phyloP scores from a whole-genome alignment of 1,140 invertebrate genomes.

The Trialeurodes vaporariorum region DNA sequence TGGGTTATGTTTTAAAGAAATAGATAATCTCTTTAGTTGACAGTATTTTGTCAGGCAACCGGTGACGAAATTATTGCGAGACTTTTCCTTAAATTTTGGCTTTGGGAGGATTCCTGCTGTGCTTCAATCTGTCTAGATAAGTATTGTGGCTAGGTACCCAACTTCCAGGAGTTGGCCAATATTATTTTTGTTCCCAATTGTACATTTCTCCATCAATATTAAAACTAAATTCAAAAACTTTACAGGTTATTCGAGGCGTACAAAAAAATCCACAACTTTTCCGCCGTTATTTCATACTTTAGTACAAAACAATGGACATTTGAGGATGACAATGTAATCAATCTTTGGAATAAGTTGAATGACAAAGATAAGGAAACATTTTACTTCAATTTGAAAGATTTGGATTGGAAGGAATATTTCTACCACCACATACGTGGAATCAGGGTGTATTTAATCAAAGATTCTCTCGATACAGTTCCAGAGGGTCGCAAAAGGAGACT shows the following conservation, averaged over 20 bases:
- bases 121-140: too few species aligned
- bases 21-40: too few species aligned
- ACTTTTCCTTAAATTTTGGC: too few species aligned
- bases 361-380: slow-evolving; percentile 48
- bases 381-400: slow-evolving; percentile 49
- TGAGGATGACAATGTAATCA: slow-evolving; percentile 39
- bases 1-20: too few species aligned
- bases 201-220: too few species aligned
- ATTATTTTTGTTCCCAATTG: too few species aligned
- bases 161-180: too few species aligned
- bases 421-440: slow-evolving; percentile 49
- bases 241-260: slow-evolving; percentile 53
- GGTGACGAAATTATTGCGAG: too few species aligned
- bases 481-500: slow-evolving; percentile 4
- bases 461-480: slow-evolving; percentile 5
- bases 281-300: slow-evolving; percentile 21
- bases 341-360: slow-evolving; percentile 43
- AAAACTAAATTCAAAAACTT: too few species aligned
- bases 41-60: too few species aligned
- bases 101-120: too few species aligned
- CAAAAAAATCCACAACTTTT: slow-evolving; percentile 59
- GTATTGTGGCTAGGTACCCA: too few species aligned
- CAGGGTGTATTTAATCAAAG: slow-evolving; percentile 38
- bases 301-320: slow-evolving; percentile 21
- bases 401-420: slow-evolving; percentile 57